Evolutionary conservation across 2,113 vertebrate species (phyloP).

Genomic region (Trinectes maculatus): DNA sequence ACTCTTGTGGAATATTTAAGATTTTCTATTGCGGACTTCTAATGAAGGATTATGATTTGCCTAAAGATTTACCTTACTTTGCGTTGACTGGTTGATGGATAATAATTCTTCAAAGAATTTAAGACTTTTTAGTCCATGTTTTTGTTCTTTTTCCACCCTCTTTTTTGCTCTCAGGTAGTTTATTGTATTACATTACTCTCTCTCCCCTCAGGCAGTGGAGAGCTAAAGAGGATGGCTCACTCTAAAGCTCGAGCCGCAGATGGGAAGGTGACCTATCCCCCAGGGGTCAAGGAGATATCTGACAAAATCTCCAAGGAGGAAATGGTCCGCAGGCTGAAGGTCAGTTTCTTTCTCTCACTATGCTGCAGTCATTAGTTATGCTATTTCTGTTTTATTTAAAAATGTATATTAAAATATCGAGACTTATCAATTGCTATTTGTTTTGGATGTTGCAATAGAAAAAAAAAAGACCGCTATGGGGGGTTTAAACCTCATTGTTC

Average conservation of each 20-base stretch:
- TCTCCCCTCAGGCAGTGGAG: conserved; percentile 80
- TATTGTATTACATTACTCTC: not conserved
- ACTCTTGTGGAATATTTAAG: conserved; percentile 61
- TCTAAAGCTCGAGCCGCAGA: conserved; percentile 97
- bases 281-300: conserved; percentile 99
- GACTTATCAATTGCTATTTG: not conserved
- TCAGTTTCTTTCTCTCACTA: conserved; percentile 55
- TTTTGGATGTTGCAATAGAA: not conserved
- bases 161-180: not conserved
- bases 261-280: conserved; percentile 99
- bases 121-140: not conserved
- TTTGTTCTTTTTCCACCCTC: not conserved
- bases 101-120: conserved; percentile 3
- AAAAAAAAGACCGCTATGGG: not conserved
- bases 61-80: not conserved
- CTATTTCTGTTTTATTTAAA: not conserved
- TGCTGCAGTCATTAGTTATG: not conserved
- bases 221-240: conserved; percentile 95
- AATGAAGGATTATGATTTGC: conserved; percentile 30
- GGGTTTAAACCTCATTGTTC: not conserved
- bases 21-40: conserved; percentile 26
- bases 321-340: conserved; percentile 98
- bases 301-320: conserved; percentile 99
- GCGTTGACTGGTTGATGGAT: not conserved
- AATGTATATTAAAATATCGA: not conserved